Evolutionary conservation across 1,140 invertebrate genomes (phyloP).

Genomic region (Phymorhynchus buccinoides): DNA sequence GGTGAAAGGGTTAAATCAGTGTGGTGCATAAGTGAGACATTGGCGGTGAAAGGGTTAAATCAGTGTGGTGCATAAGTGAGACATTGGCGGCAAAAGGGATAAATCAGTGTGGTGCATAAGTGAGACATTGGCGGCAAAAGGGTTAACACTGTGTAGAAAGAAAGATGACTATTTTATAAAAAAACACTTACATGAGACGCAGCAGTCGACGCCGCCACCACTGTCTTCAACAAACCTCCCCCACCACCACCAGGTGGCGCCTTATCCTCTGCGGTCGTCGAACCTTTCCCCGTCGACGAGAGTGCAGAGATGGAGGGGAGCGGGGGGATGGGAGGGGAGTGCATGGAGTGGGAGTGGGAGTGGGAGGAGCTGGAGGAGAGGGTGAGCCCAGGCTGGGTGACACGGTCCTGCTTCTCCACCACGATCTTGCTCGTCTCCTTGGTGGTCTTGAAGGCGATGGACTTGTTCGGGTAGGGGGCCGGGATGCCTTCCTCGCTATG

Average conservation of each 20-base stretch:
- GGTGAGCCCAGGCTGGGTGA: constrained; percentile 60
- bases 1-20: no score
- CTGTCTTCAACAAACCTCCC: neutral
- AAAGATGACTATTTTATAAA: neutral
- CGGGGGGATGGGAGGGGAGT: constrained; percentile 40
- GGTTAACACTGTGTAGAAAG: no score
- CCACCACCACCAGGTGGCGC: neutral
- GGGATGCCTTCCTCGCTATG: constrained; percentile 76
- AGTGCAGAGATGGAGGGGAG: constrained; percentile 38
- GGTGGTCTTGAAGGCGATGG: constrained; percentile 83
- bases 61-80: no score
- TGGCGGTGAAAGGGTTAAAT: no score
- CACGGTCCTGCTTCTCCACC: constrained; percentile 85
- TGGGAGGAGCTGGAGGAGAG: constrained; percentile 49
- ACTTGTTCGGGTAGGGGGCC: constrained; percentile 69
- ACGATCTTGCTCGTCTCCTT: constrained; percentile 87
- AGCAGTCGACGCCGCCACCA: constrained; percentile 30
- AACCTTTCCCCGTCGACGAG: neutral
- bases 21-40: no score
- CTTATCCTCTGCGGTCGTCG: neutral
- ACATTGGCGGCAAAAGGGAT: no score
- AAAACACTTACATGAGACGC: constrained; percentile 36
- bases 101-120: no score
- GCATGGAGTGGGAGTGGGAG: constrained; percentile 45
- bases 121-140: no score